phyloP scores from a whole-genome alignment of 2,797 vertebrate genomes.

The Poecilia wingei region DNA sequence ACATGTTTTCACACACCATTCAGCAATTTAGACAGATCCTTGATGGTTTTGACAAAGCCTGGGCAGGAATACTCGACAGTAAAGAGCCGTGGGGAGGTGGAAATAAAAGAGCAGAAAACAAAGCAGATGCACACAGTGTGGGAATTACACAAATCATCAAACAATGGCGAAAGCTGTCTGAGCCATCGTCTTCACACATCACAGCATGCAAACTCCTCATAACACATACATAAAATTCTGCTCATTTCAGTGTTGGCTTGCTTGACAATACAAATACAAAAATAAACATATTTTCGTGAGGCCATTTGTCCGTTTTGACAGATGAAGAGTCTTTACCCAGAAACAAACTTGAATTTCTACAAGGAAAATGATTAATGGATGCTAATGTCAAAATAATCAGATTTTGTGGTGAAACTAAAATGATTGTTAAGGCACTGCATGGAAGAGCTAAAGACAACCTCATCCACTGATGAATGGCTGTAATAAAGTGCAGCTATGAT shows the following conservation, averaged over 20 bases:
- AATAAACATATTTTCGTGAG: slow-evolving; percentile 45
- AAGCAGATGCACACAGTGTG: slow-evolving; percentile 51
- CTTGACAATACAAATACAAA: slow-evolving; percentile 46
- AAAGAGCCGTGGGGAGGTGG: slow-evolving; percentile 42
- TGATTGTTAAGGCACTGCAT: slow-evolving; percentile 39
- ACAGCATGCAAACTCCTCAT: slow-evolving; percentile 50
- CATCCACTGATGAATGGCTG: slow-evolving; percentile 49
- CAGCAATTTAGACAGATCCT: slow-evolving; percentile 40
- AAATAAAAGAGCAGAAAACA: slow-evolving; percentile 55
- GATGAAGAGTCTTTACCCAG: slow-evolving; percentile 32
- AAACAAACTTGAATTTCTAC: slow-evolving; percentile 32
- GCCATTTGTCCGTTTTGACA: slow-evolving; percentile 53
- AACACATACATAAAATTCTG: slow-evolving; percentile 46
- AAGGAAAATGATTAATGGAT: slow-evolving; percentile 51
- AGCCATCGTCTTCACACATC: slow-evolving; percentile 54
- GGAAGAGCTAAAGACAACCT: slow-evolving; percentile 21
- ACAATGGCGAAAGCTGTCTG: slow-evolving; percentile 52
- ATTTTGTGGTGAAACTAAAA: slow-evolving; percentile 30
- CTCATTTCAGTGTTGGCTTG: slow-evolving; percentile 42
- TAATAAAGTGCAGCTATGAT: slow-evolving; percentile 48
- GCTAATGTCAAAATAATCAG: slow-evolving; percentile 46
- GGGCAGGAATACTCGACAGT: slow-evolving; percentile 40
- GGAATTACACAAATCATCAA: slow-evolving; percentile 66
- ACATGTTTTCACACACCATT: slow-evolving; percentile 51
- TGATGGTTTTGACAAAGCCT: slow-evolving; percentile 41